Evolutionary conservation across 2,113 vertebrate species (phyloP).

Genomic region (Paralichthys olivaceus): DNA sequence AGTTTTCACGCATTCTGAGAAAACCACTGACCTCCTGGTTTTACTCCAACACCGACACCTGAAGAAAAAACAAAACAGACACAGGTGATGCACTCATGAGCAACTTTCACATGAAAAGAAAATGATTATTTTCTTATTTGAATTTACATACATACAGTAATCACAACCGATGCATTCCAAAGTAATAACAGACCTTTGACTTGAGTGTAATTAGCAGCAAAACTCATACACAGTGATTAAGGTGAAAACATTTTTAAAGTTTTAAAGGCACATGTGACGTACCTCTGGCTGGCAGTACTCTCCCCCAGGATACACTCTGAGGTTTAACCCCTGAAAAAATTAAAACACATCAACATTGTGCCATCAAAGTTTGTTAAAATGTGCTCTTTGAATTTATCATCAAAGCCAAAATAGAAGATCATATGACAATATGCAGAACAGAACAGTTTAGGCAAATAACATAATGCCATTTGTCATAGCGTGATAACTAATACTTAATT

Average conservation of each 20-base stretch:
- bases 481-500: too few relatives aligned
- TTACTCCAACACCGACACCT: slow-evolving; percentile 66
- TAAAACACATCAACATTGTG: not conserved
- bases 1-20: not conserved
- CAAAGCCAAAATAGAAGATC: too few relatives aligned
- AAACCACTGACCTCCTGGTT: slow-evolving; percentile 70
- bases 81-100: not conserved
- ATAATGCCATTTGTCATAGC: too few relatives aligned
- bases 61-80: not conserved
- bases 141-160: not conserved
- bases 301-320: slow-evolving; percentile 71
- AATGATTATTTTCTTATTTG: not conserved
- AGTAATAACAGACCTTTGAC: not conserved
- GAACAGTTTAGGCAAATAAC: too few relatives aligned
- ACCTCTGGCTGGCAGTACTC: slow-evolving; percentile 71
- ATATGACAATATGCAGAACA: too few relatives aligned
- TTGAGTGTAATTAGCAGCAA: not conserved
- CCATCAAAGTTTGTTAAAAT: not conserved
- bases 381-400: too few relatives aligned
- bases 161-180: not conserved
- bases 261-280: not conserved
- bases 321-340: slow-evolving; percentile 71
- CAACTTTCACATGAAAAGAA: not conserved
- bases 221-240: not conserved
- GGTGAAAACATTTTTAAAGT: not conserved